Conservation (phyloP, 2,888 invertebrate genomes). For the Cephus runcator region DNA sequence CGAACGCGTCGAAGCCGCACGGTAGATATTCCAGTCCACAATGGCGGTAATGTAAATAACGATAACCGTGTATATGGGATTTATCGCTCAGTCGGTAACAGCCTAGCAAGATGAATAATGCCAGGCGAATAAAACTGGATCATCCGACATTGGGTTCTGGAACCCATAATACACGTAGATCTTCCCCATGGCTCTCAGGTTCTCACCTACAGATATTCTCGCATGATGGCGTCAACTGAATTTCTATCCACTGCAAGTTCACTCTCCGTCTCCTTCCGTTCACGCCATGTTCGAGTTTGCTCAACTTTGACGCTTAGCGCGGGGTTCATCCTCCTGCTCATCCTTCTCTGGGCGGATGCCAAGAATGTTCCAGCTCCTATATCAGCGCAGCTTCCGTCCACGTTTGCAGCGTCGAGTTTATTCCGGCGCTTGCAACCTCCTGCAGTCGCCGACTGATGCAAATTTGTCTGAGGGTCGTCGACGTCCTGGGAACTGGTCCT, state of each 20-base stretch:
- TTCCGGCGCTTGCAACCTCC: background rate
- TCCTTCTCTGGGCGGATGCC: background rate
- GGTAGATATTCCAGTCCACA: background rate
- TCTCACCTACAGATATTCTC: background rate
- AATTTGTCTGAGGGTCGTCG: background rate
- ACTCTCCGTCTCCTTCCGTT: background rate
- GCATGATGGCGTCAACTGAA: background rate
- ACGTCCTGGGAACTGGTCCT: background rate
- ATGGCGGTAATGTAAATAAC: background rate
- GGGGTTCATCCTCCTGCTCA: background rate
- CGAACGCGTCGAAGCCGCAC: background rate
- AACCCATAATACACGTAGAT: background rate
- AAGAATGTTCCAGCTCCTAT: background rate
- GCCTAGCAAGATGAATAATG: background rate
- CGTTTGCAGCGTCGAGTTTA: background rate
- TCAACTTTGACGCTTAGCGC: background rate
- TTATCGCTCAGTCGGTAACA: background rate
- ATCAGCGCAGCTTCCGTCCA: background rate
- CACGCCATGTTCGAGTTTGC: background rate
- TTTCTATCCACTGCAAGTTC: background rate
- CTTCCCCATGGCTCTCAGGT: background rate
- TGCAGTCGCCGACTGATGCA: background rate
- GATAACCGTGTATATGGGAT: background rate
- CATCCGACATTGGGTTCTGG: background rate
- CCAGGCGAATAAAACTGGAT: background rate